Base-by-base conservation (phyloP, 2,113 vertebrate species). In the Takifugu flavidus region DNA sequence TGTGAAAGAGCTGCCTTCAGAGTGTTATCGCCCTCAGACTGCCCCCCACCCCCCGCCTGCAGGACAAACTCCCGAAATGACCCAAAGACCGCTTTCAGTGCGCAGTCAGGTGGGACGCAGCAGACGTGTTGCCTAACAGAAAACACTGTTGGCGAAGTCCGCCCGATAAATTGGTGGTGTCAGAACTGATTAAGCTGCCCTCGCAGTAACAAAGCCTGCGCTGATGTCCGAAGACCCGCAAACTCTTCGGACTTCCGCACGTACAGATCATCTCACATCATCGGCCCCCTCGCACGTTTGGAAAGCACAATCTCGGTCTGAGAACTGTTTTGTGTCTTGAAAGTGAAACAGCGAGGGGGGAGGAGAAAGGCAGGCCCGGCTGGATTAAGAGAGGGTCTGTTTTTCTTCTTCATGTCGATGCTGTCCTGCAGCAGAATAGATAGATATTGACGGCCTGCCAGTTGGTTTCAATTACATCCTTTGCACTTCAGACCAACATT, bases 391-490 rank as follows among this genome's bases (percentile, higher is more conserved):
- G 57, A 54, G 61, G 75, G 77, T 63, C 70, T 87, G 85, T 85
- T 89, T 90, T 88, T 78, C 66, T 78, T 82, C 79, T 75, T 62
- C 62, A 58, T 75, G 79, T 84, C 87, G 70, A 53, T 74, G 78
- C 61, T 58, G 73, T 75, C 72, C 82, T 68, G 65, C 59, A 59
- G 59, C 66, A 62, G 78, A 77, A 83, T 77, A 62, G 86, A 90
- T 87, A 87, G 87, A 87, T 91, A 89, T 82, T 89, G 90, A 90
- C 84, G 74, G 88, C 77, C 71, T 72, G 80, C 82, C 91, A 89
- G 85, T 90, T 91, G 91, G 88, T 89, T 91, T 89, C 89, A 86
- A 90, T 91, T 91, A 90, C 74, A 59, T 78, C 59, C 72, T 74
- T 69, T 80, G 72, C 77, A 79, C 79, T 84, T 84, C 74, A 82